Conservation (phyloP, 2,888 invertebrate genomes). For the Dermolepida albohirtum region DNA sequence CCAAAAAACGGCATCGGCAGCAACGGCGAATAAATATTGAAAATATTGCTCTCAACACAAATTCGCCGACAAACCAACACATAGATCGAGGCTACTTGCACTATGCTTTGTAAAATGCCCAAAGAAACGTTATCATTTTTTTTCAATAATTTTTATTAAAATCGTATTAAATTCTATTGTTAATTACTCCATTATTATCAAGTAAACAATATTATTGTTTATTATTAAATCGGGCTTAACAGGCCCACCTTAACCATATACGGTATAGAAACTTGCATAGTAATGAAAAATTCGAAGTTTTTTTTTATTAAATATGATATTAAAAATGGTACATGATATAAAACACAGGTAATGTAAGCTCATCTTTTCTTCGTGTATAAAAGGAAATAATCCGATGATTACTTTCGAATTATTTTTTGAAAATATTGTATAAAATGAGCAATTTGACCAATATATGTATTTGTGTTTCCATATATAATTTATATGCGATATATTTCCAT, state of each 20-base stretch:
- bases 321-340: slow-evolving; percentile 66
- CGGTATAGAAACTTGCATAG: slow-evolving; percentile 61
- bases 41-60: slow-evolving; percentile 38
- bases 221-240: slow-evolving; percentile 58
- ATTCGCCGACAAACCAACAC: slow-evolving; percentile 48
- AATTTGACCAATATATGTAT: slow-evolving; percentile 10
- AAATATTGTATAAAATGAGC: slow-evolving; percentile 45
- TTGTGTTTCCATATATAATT: background rate
- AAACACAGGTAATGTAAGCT: slow-evolving; percentile 61
- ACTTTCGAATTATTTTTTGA: too few species aligned
- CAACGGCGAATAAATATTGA: slow-evolving; percentile 46
- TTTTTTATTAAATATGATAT: slow-evolving; percentile 63
- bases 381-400: too few species aligned
- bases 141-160: slow-evolving; percentile 59
- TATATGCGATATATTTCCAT: slow-evolving; percentile 20
- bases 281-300: slow-evolving; percentile 64
- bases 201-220: slow-evolving; percentile 63
- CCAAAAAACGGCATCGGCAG: slow-evolving; percentile 49
- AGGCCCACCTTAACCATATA: slow-evolving; percentile 56
- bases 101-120: slow-evolving; percentile 61
- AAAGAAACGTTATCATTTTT: slow-evolving; percentile 59
- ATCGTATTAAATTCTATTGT: slow-evolving; percentile 65
- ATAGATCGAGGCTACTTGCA: slow-evolving; percentile 47
- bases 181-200: slow-evolving; percentile 61
- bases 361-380: slow-evolving; percentile 46